phyloP scores from a whole-genome alignment of 2,797 vertebrate species.

The Tiaroga cobitis region DNA sequence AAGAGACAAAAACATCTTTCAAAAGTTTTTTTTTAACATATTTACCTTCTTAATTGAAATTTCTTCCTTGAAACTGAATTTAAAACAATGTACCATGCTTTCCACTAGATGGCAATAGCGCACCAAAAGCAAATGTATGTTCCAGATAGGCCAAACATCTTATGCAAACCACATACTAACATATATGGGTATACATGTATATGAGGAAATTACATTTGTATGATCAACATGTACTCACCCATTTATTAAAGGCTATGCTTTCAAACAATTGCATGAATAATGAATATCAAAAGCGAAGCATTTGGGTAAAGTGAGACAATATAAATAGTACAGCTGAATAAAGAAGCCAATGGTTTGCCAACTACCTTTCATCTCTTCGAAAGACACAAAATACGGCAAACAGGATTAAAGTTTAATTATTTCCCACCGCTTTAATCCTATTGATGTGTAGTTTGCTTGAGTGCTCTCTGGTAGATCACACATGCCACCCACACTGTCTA shows the following conservation, averaged over 20 bases:
- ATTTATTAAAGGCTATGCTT: background rate
- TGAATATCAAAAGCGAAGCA: background rate
- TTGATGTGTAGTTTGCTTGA: conserved; percentile 32
- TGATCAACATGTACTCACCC: background rate
- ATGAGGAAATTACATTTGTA: background rate
- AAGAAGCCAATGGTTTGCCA: background rate
- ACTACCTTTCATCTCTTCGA: background rate
- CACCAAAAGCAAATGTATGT: background rate
- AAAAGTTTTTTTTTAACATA: background rate
- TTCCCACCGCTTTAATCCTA: background rate
- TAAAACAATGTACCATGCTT: background rate
- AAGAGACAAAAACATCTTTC: background rate
- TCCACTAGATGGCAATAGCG: conserved; percentile 29
- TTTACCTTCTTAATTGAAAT: background rate
- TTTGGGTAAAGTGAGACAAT: background rate
- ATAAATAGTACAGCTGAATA: background rate
- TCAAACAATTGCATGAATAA: background rate
- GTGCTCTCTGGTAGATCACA: conserved; percentile 3
- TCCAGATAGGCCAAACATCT: background rate
- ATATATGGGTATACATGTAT: background rate
- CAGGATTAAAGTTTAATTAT: background rate
- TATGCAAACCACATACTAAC: background rate
- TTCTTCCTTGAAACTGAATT: background rate
- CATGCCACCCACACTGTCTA: conserved; percentile 27
- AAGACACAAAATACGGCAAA: background rate